A percentile compares a stretch with the other conserved stretches of the same genome.
Conservation (phyloP, 2,797 vertebrate species). For the Craterocephalus amniculus region DNA sequence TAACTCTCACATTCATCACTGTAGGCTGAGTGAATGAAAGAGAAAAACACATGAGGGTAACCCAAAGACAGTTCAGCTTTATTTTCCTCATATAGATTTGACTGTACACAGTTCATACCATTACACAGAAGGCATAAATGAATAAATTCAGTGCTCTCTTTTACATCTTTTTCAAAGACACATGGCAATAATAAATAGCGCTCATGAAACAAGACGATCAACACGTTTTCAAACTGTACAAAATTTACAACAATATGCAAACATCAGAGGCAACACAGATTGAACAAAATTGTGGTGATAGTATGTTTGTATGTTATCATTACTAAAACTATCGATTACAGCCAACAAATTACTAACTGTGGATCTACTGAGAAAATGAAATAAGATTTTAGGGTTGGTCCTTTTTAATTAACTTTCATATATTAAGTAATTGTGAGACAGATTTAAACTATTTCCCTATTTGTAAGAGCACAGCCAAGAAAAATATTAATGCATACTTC, state of each 20-base stretch:
- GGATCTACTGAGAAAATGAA: background rate
- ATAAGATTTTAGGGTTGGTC: background rate
- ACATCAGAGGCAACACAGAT: conserved; percentile 77
- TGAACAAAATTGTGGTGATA: conserved; percentile 53
- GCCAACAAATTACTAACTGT: conserved; percentile 33
- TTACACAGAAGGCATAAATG: conserved; percentile 91
- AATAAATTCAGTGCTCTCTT: conserved; percentile 87
- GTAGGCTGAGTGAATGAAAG: background rate
- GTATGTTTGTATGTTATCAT: conserved; percentile 39
- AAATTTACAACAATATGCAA: conserved; percentile 90
- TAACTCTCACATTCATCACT: conserved; percentile 58
- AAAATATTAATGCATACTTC: background rate
- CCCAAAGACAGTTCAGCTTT: conserved; percentile 91
- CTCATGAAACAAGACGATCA: conserved; percentile 88
- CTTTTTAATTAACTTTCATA: background rate
- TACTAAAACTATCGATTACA: conserved; percentile 13
- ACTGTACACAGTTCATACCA: conserved; percentile 93
- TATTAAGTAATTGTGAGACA: background rate
- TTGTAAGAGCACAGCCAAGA: conserved; percentile 8
- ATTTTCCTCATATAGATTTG: conserved; percentile 89
- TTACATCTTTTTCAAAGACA: conserved; percentile 88
- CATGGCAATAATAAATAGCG: conserved; percentile 92
- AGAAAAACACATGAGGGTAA: conserved; percentile 60
- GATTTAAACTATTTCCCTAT: background rate
- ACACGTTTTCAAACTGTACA: conserved; percentile 94